A percentile compares a stretch with the other conserved stretches of the same genome.
Evolutionary conservation across 2,797 vertebrate species (phyloP).

Genomic region (Takifugu rubripes): DNA sequence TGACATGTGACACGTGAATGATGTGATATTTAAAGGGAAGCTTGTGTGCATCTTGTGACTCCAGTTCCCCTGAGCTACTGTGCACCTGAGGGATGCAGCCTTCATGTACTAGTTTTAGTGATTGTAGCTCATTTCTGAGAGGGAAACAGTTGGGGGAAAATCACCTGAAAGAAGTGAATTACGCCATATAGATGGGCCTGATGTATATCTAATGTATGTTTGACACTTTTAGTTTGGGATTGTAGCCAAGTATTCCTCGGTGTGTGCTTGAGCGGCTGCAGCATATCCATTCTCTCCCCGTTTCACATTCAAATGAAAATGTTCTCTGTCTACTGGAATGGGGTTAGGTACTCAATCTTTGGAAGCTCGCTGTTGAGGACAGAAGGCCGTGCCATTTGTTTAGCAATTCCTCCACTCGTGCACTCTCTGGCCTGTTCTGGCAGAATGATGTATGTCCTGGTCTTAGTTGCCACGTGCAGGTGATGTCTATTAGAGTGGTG

Average conservation of each 20-base stretch:
- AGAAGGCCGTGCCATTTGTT: slow-evolving; percentile 47
- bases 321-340: slow-evolving; percentile 25
- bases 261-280: slow-evolving; percentile 1
- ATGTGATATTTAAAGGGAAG: too few relatives aligned
- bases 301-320: slow-evolving; percentile 35
- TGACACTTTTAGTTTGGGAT: neutral
- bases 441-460: slow-evolving; percentile 63
- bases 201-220: too few relatives aligned
- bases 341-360: slow-evolving; percentile 14
- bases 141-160: too few relatives aligned
- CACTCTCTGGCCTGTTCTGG: slow-evolving; percentile 39
- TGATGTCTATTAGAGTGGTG: slow-evolving; percentile 67
- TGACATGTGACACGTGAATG: too few relatives aligned
- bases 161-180: too few relatives aligned
- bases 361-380: slow-evolving; percentile 25
- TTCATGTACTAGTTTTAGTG: too few relatives aligned
- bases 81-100: too few relatives aligned
- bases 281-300: neutral
- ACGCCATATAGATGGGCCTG: too few relatives aligned
- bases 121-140: too few relatives aligned
- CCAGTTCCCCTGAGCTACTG: too few relatives aligned
- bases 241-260: slow-evolving; percentile 1
- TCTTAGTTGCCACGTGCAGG: slow-evolving; percentile 58
- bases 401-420: slow-evolving; percentile 14
- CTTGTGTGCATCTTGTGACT: too few relatives aligned